These are phyloP conservation scores for Athalia rosae DNA, from an alignment of 2,888 invertebrate species.

Conservation along the genomic window DNA sequence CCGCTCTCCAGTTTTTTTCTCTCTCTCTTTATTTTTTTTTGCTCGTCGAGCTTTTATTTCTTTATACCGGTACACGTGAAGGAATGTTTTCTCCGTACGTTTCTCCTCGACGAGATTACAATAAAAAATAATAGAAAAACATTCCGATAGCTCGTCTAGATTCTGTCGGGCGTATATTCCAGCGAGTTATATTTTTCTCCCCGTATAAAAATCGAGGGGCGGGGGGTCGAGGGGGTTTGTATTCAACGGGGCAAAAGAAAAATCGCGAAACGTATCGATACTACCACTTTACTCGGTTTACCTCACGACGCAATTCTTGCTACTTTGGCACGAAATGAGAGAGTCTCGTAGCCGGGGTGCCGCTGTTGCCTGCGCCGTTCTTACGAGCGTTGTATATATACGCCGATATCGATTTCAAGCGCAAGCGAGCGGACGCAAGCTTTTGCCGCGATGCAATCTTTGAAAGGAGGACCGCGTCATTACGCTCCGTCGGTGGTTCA, in stretches of 20 bases:
- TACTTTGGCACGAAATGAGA: slow-evolving; percentile 20
- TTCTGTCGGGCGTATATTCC: too few relatives aligned
- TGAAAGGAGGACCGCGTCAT: slow-evolving; percentile 74
- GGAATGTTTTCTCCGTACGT: slow-evolving; percentile 24
- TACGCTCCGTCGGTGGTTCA: slow-evolving; percentile 71
- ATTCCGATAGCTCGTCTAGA: too few relatives aligned
- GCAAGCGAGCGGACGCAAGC: slow-evolving; percentile 55
- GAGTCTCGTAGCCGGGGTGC: neutral
- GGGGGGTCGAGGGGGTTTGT: too few relatives aligned
- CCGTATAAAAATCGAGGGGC: too few relatives aligned
- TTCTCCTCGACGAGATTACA: slow-evolving; percentile 24
- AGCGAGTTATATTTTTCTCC: too few relatives aligned
- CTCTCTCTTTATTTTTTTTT: neutral
- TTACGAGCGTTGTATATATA: neutral
- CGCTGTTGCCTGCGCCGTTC: neutral
- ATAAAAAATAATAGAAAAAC: too few relatives aligned
- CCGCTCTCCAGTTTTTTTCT: neutral
- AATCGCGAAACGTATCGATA: slow-evolving; percentile 29
- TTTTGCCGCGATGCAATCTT: slow-evolving; percentile 73
- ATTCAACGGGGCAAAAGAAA: neutral
- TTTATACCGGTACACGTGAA: too few relatives aligned
- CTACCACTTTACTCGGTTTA: neutral
- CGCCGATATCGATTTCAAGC: slow-evolving; percentile 41
- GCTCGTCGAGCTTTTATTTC: neutral
- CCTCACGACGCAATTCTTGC: neutral